phyloP scores from a whole-genome alignment of 2,797 vertebrate genomes.

The Acomys russatus region DNA sequence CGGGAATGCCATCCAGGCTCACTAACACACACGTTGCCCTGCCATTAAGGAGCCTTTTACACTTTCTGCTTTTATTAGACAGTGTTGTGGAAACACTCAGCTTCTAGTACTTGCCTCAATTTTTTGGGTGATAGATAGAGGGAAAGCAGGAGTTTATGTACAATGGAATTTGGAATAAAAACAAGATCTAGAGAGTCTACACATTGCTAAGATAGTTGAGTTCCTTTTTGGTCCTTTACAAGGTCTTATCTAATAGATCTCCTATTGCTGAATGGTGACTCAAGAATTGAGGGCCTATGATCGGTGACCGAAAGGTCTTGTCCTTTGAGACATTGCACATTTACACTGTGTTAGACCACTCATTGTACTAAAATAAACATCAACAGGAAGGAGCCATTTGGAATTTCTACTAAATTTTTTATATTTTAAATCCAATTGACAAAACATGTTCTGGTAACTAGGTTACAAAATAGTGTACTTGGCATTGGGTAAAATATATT shows the following conservation, averaged over 20 bases:
- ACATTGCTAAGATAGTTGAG: not conserved
- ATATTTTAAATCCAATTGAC: constrained; percentile 2
- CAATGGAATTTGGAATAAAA: not conserved
- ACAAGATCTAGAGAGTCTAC: not conserved
- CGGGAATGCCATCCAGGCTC: not conserved
- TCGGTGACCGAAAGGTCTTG: not conserved
- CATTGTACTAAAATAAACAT: not conserved
- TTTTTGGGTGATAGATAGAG: constrained; percentile 28
- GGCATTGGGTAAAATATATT: not conserved
- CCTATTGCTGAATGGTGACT: not conserved
- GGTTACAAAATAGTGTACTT: not conserved
- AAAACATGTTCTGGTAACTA: not conserved
- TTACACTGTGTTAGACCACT: not conserved
- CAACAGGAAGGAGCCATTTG: not conserved
- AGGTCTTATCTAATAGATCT: not conserved
- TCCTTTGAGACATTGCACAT: not conserved
- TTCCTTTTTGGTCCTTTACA: constrained; percentile 28
- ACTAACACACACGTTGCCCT: not conserved
- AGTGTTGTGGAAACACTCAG: constrained; percentile 7
- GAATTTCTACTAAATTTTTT: not conserved
- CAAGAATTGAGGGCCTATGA: not conserved
- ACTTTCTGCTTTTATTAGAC: constrained; percentile 48
- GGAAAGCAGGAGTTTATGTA: not conserved
- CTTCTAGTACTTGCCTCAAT: not conserved
- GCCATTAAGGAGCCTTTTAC: not conserved